A percentile compares a stretch with the other conserved stretches of the same genome.
Evolutionary conservation across 2,113 vertebrate species (phyloP).

Genomic region (Paradisaea rubra): DNA sequence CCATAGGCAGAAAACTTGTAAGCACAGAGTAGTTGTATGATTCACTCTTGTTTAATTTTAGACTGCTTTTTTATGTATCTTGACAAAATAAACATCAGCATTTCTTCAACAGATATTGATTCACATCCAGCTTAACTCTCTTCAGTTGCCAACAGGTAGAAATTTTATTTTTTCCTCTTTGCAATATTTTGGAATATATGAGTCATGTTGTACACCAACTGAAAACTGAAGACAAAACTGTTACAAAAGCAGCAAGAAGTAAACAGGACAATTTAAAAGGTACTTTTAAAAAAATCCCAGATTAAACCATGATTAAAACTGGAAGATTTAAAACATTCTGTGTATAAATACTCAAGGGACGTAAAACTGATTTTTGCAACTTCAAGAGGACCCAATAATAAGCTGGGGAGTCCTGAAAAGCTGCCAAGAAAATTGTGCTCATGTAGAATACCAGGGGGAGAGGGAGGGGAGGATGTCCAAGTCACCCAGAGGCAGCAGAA

Average conservation of each 20-base stretch:
- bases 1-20: constrained; percentile 24
- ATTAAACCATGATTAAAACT: neutral
- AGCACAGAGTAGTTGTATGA: constrained; percentile 10
- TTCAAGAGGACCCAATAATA: neutral
- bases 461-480: neutral
- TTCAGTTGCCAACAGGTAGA: neutral
- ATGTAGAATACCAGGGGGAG: neutral
- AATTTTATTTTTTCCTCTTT: neutral
- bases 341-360: neutral
- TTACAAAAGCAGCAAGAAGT: neutral
- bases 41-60: constrained; percentile 6
- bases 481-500: neutral
- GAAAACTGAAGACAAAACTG: neutral
- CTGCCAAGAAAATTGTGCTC: neutral
- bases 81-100: neutral
- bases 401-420: neutral
- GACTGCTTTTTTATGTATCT: neutral
- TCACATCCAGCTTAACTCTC: neutral
- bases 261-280: neutral
- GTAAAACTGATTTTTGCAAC: neutral
- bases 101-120: neutral
- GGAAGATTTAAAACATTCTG: neutral
- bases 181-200: neutral
- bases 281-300: neutral
- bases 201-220: neutral